Conservation (phyloP, 2,888 invertebrate species). For the Asteroscopus sphinx region DNA sequence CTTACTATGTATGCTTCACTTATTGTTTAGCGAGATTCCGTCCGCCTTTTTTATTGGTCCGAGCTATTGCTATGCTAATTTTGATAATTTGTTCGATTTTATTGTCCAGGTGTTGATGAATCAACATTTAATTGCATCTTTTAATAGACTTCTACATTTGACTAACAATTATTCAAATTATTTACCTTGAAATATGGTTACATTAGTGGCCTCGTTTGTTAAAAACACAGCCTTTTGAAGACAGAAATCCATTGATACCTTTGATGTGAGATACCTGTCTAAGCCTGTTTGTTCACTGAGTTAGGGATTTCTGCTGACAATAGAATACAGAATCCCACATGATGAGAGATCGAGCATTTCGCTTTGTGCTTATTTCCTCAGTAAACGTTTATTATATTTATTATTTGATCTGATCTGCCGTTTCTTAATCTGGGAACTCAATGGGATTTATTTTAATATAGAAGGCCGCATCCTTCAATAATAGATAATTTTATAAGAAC, state of each 20-base stretch:
- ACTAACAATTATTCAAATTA: constrained; percentile 1
- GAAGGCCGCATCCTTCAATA: not conserved
- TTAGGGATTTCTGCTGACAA: constrained; percentile 56
- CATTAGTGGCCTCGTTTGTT: constrained; percentile 3
- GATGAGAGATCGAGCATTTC: constrained; percentile 34
- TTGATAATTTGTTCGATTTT: constrained; percentile 21
- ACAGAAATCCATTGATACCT: constrained; percentile 49
- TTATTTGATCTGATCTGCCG: constrained; percentile 32
- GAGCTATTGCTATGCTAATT: constrained; percentile 26
- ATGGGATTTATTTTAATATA: constrained; percentile 18
- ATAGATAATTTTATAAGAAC: constrained; percentile 4
- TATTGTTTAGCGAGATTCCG: too few species aligned
- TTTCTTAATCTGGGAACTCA: constrained; percentile 22
- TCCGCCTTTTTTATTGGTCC: too few species aligned
- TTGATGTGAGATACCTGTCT: constrained; percentile 52
- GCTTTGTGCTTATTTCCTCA: constrained; percentile 43
- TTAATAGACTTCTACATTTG: not conserved
- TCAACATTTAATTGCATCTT: constrained; percentile 9
- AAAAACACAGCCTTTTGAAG: constrained; percentile 34
- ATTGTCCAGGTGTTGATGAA: constrained; percentile 8
- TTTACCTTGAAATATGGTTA: constrained; percentile 20
- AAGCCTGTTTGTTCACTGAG: constrained; percentile 49
- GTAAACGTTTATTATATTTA: constrained; percentile 46
- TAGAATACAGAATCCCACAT: constrained; percentile 47
- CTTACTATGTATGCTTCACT: too few species aligned